Percentiles rank a stretch among this genome's conserved stretches.
Evolutionary conservation across 2,888 invertebrate species (phyloP).

Genomic region (Bellardia bayeri): DNA sequence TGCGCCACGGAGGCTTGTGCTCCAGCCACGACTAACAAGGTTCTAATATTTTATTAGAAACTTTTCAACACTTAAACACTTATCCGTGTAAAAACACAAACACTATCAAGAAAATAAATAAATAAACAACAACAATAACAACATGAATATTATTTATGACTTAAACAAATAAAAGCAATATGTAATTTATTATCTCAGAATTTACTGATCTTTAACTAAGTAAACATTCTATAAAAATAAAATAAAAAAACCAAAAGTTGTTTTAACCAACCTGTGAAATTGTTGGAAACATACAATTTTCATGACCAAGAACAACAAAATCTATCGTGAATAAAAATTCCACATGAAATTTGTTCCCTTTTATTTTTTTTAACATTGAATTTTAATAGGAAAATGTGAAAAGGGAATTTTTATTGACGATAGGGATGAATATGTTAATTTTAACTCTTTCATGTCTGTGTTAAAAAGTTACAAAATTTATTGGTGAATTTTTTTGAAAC

Average conservation of each 20-base stretch:
- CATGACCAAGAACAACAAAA: conserved; percentile 42
- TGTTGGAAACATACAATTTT: not conserved
- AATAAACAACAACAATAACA: conserved; percentile 3
- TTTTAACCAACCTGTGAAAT: not conserved
- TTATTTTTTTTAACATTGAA: not conserved
- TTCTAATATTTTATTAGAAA: not conserved
- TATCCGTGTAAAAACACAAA: not conserved
- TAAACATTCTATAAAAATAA: not conserved
- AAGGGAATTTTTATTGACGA: too few species aligned
- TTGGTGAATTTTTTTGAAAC: too few species aligned
- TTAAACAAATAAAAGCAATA: conserved; percentile 1
- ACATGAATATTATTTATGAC: not conserved
- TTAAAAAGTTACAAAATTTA: too few species aligned
- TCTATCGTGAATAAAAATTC: too few species aligned
- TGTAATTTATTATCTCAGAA: not conserved
- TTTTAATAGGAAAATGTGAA: too few species aligned
- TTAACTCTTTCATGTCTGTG: too few species aligned
- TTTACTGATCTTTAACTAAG: not conserved
- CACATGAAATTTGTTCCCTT: not conserved
- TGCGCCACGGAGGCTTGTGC: conserved; percentile 90
- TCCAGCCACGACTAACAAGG: not conserved
- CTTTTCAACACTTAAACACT: not conserved
- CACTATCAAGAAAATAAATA: not conserved
- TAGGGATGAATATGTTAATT: too few species aligned
- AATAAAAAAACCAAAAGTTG: not conserved